phyloP scores from a whole-genome alignment of 2,888 invertebrate genomes.

The Erebia ligea region DNA sequence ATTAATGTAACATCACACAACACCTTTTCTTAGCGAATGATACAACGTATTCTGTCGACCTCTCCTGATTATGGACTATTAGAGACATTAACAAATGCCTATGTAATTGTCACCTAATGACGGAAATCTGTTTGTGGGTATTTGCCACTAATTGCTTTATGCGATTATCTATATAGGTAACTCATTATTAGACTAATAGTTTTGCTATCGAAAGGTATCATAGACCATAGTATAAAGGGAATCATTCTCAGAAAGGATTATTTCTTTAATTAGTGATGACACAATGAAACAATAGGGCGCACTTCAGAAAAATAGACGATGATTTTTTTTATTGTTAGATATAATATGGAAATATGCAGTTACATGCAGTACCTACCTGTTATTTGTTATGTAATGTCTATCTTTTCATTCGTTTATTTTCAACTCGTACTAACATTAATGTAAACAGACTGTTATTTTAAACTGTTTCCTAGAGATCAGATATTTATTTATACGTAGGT shows the following conservation, averaged over 20 bases:
- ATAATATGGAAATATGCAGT: slow-evolving; percentile 5
- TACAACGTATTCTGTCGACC: slow-evolving; percentile 29
- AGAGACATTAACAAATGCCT: slow-evolving; percentile 50
- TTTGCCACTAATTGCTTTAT: slow-evolving; percentile 59
- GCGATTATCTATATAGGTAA: slow-evolving; percentile 38
- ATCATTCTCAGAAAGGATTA: slow-evolving; percentile 29
- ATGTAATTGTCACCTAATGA: slow-evolving; percentile 55
- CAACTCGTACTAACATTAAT: too few relatives aligned
- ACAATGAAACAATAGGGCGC: slow-evolving; percentile 26
- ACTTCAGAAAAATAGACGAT: slow-evolving; percentile 22
- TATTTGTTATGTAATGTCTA: neutral
- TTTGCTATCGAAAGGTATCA: slow-evolving; percentile 20
- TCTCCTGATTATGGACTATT: slow-evolving; percentile 34
- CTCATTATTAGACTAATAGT: slow-evolving; percentile 29
- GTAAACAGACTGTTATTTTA: too few relatives aligned
- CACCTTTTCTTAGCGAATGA: slow-evolving; percentile 27
- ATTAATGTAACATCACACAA: slow-evolving; percentile 5
- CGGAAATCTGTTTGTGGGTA: slow-evolving; percentile 53
- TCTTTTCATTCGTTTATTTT: neutral
- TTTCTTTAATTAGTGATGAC: slow-evolving; percentile 29
- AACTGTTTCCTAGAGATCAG: too few relatives aligned
- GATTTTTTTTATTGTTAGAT: slow-evolving; percentile 6
- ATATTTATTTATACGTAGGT: neutral
- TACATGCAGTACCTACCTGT: neutral
- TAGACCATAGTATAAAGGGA: slow-evolving; percentile 22